Percentiles rank a stretch among this genome's conserved stretches.
These are phyloP conservation scores for Hybos culiciformis DNA, from an alignment of 2,888 invertebrate genomes.

Conservation along the genomic window DNA sequence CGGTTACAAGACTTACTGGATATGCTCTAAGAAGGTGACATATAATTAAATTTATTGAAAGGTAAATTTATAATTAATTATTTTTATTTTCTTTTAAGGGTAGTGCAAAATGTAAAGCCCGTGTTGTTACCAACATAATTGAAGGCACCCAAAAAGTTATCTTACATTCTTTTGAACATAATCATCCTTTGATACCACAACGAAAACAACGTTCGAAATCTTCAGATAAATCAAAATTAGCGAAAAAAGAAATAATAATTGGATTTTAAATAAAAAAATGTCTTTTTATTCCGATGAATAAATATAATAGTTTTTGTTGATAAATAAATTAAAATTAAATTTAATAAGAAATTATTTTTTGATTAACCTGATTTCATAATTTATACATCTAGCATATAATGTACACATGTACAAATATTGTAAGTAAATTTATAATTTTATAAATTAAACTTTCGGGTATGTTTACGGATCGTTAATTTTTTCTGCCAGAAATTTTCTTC, in stretches of 20 bases:
- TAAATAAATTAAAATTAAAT: too few species aligned
- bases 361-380: too few species aligned
- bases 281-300: background rate
- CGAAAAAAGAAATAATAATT: background rate
- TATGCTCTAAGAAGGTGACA: conserved; percentile 34
- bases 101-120: conserved; percentile 33
- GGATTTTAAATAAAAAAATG: background rate
- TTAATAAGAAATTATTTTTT: too few species aligned
- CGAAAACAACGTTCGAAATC: conserved; percentile 21
- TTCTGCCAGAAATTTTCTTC: too few species aligned
- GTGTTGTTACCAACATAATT: conserved; percentile 32
- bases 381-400: too few species aligned
- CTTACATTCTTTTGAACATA: conserved; percentile 29
- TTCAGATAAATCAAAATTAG: background rate
- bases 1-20: conserved; percentile 34
- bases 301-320: too few species aligned
- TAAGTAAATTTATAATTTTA: too few species aligned
- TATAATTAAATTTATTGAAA: background rate
- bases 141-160: conserved; percentile 33
- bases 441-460: too few species aligned
- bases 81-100: conserved; percentile 21
- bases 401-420: too few species aligned
- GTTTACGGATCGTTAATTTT: too few species aligned
- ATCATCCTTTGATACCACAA: conserved; percentile 24
- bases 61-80: background rate